These are phyloP conservation scores for Tetragnatha montana DNA, from an alignment of 2,888 invertebrate species.

Conservation along the genomic window DNA sequence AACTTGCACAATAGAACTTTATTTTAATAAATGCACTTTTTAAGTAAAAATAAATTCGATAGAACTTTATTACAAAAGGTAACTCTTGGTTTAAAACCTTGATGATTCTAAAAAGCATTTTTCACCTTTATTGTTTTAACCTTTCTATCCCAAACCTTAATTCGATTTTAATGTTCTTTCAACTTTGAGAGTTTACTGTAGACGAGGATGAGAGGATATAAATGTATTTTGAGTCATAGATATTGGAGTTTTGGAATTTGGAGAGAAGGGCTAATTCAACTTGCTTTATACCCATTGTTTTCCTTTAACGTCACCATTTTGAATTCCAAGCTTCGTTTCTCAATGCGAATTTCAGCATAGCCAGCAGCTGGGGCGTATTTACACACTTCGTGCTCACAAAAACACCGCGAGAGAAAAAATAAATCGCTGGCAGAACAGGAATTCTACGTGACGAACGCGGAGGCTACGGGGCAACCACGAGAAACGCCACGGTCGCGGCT, in stretches of 20 bases:
- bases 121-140: not conserved
- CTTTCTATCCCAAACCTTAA: not conserved
- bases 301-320: slow-evolving; percentile 15
- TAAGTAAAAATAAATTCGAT: too few species aligned
- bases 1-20: too few species aligned
- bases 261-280: not conserved
- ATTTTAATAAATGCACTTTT: too few species aligned
- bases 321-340: slow-evolving; percentile 26
- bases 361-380: not conserved
- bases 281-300: slow-evolving; percentile 5
- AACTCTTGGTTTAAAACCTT: not conserved
- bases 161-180: not conserved
- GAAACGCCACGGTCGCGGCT: not conserved
- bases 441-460: not conserved
- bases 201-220: too few species aligned
- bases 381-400: slow-evolving; percentile 19
- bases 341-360: slow-evolving; percentile 26
- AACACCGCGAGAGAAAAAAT: slow-evolving; percentile 13
- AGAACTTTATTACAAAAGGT: too few species aligned
- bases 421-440: slow-evolving; percentile 6
- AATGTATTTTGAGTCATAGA: too few species aligned
- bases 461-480: slow-evolving; percentile 30
- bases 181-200: too few species aligned
- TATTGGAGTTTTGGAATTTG: not conserved
- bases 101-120: not conserved